phyloP scores from a whole-genome alignment of 1,140 invertebrate genomes.

The Amphibalanus amphitrite region DNA sequence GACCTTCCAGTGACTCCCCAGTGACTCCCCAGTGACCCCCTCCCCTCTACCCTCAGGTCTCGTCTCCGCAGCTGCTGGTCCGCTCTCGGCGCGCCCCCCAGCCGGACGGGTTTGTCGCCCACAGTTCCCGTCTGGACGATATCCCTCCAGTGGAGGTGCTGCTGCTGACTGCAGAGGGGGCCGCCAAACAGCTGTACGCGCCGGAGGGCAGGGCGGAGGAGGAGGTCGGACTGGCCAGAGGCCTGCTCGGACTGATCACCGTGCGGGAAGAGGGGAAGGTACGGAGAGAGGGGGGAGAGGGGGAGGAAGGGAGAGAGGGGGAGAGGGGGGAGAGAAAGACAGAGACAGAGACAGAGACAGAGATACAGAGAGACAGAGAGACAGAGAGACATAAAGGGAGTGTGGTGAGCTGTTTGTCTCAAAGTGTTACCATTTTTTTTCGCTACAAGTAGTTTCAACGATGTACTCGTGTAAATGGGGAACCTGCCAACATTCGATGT shows the following conservation, averaged over 20 bases:
- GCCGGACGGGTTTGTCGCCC: not conserved
- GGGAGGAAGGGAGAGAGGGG: too few relatives aligned
- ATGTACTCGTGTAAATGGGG: too few relatives aligned
- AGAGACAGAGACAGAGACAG: too few relatives aligned
- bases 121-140: not conserved
- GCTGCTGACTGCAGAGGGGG: not conserved
- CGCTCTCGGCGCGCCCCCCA: not conserved
- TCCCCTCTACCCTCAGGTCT: not conserved
- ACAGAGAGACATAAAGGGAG: too few relatives aligned
- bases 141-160: not conserved
- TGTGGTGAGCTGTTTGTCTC: too few relatives aligned
- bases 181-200: not conserved
- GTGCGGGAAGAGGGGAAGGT: not conserved
- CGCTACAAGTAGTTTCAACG: too few relatives aligned
- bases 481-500: not conserved
- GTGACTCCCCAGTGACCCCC: not conserved
- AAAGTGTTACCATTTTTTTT: too few relatives aligned
- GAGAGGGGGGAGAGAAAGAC: too few relatives aligned
- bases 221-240: not conserved
- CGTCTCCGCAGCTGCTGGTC: not conserved
- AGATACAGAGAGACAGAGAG: too few relatives aligned
- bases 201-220: not conserved
- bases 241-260: not conserved
- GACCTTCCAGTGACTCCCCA: not conserved
- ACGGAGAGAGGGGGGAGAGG: too few relatives aligned